Percentiles rank a stretch among this genome's conserved stretches.
Conservation (phyloP, 92 coral and sea anemone genomes). For the Epizoanthus scotinus region DNA sequence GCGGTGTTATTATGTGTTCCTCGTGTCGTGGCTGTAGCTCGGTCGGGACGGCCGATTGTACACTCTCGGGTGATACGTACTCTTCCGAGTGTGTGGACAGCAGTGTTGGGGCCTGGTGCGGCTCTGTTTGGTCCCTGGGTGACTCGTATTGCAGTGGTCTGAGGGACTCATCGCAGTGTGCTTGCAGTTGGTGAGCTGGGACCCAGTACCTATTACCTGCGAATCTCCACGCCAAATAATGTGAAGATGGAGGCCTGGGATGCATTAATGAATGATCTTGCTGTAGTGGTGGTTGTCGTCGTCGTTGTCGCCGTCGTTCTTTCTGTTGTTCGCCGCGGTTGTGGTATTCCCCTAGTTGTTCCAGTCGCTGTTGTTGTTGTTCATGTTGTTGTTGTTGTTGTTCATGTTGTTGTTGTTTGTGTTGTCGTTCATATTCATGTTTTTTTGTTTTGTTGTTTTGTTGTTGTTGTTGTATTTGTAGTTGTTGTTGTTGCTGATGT, state of each 20-base stretch:
- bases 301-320: not conserved
- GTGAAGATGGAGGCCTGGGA: not conserved
- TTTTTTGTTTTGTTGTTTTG: too few species aligned
- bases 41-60: too few species aligned
- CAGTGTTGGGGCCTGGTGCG: not conserved
- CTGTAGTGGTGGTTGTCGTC: not conserved
- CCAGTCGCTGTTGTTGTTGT: too few species aligned
- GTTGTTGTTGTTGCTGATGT: too few species aligned
- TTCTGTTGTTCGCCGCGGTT: not conserved
- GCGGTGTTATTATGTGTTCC: not conserved
- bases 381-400: too few species aligned
- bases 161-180: not conserved
- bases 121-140: not conserved
- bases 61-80: too few species aligned
- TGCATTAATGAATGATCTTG: not conserved
- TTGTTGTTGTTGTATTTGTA: too few species aligned
- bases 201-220: not conserved
- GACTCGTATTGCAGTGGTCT: not conserved
- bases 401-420: too few species aligned
- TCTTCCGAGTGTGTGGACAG: too few species aligned
- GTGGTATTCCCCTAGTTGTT: too few species aligned
- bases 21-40: not conserved
- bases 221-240: constrained; percentile 5
- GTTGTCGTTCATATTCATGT: too few species aligned
- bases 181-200: not conserved